Base-by-base conservation (phyloP, 2,113 vertebrate genomes). In the Sylvia atricapilla region DNA sequence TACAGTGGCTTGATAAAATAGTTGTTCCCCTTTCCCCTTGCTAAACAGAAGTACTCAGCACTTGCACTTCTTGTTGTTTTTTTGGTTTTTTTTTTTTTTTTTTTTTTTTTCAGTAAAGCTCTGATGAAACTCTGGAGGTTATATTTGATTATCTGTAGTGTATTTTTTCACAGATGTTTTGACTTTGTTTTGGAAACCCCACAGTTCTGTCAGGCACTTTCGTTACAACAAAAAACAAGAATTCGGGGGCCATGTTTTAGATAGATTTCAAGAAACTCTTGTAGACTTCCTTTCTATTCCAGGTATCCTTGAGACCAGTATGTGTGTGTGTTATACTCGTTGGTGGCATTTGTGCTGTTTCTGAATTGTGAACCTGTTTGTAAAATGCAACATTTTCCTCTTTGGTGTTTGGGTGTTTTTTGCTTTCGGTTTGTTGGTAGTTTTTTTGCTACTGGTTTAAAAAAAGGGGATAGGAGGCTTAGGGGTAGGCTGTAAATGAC, bases 321-420 rank as follows among this genome's bases (percentile, higher is more conserved):
- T 82, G 12, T 53, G 18, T 50, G 21, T 0, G 0, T 33, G 21
- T 30, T 9, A 8, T 91, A 21, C 27, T 67, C 2, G 0, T 12
- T 7, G 5, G 21, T 59, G 44, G 22, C 11, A 20, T 75, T 84
- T 62, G 21, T 84, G 75, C 31, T 69, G 25, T 27, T 90, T 79
- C 53, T 72, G 25, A 81, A 52, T 28, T 62, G 22, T 28, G 27
- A 75, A 75, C 35, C 7, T 60, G 15, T 66, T 90, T 78, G 25
- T 55, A 53, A 82, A 87, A 78, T 16, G 31, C 24, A 41, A 23
- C 22, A 27, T 73, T 53, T 88, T 41, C 7, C 1, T 27, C 27
- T 53, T 63, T 44, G 21, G 5, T 28, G 35, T 21, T 68, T 23
- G 28, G 14, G 5, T 10, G 4, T 18, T 18, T 49, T 39, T 24